Percentiles rank a stretch among this genome's conserved stretches.
phyloP scores from a whole-genome alignment of 2,113 vertebrate genomes.

The Stomatorhinus ivindoensis region DNA sequence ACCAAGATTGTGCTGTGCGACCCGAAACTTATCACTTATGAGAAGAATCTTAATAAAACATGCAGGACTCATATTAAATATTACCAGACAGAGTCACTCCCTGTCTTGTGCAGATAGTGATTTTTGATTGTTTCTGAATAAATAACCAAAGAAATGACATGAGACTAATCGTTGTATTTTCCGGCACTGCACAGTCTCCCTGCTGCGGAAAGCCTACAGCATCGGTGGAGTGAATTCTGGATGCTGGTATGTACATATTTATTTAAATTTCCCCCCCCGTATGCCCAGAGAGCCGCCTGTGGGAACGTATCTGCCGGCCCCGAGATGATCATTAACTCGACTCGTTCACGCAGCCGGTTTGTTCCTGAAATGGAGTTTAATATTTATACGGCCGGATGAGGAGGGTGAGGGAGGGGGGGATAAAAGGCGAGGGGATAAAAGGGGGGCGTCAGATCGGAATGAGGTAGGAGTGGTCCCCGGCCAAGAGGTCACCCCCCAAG shows the following conservation, averaged over 20 bases:
- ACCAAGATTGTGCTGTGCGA: neutral
- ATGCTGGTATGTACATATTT: neutral
- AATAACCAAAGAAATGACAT: neutral
- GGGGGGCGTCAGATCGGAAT: conserved; percentile 40
- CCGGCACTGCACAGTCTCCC: neutral
- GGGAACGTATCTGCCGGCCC: neutral
- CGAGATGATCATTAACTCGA: neutral
- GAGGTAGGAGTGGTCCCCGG: conserved; percentile 54
- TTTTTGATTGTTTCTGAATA: neutral
- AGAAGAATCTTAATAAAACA: neutral
- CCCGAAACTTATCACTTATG: neutral
- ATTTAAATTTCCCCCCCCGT: neutral
- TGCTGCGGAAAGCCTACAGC: neutral
- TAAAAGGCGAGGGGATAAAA: conserved; percentile 51
- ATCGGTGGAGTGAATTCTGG: neutral
- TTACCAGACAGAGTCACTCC: neutral
- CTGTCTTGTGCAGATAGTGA: neutral
- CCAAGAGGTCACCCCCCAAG: conserved; percentile 53
- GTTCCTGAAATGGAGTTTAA: neutral
- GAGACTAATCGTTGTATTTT: neutral
- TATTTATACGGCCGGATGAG: conserved; percentile 18
- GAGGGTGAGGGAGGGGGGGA: conserved; percentile 1
- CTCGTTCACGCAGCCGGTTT: neutral
- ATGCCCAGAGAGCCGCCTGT: neutral
- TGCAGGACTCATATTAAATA: neutral